A percentile compares a stretch with the other conserved stretches of the same genome.
These are phyloP conservation scores for Drosophila carrolli DNA, from an alignment of 1,140 invertebrate genomes.

Conservation along the genomic window DNA sequence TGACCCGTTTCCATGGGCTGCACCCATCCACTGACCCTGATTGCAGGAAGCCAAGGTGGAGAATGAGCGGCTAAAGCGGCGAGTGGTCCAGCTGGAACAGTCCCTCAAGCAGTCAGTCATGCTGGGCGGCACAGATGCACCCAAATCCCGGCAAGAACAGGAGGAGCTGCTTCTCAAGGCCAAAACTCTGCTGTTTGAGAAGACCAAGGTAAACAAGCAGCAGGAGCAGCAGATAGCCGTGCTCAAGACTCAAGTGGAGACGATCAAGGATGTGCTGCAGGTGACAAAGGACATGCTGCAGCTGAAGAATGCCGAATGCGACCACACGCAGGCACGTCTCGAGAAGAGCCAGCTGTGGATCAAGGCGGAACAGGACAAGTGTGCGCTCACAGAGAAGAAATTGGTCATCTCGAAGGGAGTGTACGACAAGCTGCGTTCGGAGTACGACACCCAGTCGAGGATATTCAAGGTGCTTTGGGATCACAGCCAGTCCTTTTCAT, in stretches of 20 bases:
- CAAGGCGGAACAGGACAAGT: conserved; percentile 89
- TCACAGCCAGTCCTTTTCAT: background rate
- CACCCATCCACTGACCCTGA: background rate
- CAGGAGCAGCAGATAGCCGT: conserved; percentile 91
- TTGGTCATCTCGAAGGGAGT: conserved; percentile 88
- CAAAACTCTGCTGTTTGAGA: conserved; percentile 88
- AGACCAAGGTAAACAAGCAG: conserved; percentile 89
- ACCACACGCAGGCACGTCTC: conserved; percentile 89
- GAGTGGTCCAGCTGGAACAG: conserved; percentile 73
- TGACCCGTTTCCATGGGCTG: background rate
- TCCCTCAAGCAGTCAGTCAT: conserved; percentile 77
- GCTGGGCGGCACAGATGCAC: conserved; percentile 74
- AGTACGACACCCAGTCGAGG: conserved; percentile 90
- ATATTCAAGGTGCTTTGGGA: conserved; percentile 87
- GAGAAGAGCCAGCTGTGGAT: conserved; percentile 89
- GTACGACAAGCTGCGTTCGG: conserved; percentile 90
- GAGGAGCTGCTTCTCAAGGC: conserved; percentile 87
- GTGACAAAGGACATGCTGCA: conserved; percentile 91
- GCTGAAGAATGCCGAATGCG: conserved; percentile 91
- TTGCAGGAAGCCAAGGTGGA: conserved; percentile 63
- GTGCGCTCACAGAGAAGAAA: conserved; percentile 88
- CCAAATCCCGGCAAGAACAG: conserved; percentile 84
- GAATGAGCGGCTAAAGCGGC: conserved; percentile 72
- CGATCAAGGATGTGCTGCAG: conserved; percentile 90
- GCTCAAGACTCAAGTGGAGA: conserved; percentile 88